phyloP scores from a whole-genome alignment of 2,113 vertebrate species.

The Sceloporus tristichus region DNA sequence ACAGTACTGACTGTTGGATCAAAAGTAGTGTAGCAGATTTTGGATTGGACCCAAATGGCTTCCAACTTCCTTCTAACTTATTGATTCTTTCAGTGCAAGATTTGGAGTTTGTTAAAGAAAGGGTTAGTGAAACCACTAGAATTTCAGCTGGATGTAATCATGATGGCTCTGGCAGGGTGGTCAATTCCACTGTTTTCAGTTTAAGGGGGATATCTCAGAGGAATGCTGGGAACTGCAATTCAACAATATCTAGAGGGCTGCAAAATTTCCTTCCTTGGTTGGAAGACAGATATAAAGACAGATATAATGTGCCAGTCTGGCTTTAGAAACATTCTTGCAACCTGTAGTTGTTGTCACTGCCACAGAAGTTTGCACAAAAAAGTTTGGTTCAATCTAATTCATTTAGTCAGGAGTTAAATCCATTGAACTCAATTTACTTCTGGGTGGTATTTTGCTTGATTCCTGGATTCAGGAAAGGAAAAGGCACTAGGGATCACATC shows the following conservation, averaged over 20 bases:
- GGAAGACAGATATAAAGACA: no score
- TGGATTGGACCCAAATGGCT: background rate
- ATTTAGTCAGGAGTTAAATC: no score
- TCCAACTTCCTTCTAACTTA: background rate
- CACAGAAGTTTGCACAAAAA: background rate
- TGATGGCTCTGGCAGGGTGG: background rate
- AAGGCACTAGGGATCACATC: no score
- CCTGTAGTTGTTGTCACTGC: background rate
- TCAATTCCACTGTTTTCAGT: background rate
- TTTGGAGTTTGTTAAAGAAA: background rate
- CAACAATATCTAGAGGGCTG: no score
- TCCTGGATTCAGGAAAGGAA: no score
- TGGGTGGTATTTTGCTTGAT: no score
- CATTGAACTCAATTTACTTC: no score
- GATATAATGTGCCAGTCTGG: background rate
- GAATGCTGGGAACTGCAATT: no score
- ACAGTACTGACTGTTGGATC: background rate
- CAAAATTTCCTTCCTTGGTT: no score
- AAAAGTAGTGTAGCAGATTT: background rate
- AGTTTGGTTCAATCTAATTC: no score
- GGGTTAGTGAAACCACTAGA: background rate
- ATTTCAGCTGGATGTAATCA: background rate
- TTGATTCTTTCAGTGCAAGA: background rate
- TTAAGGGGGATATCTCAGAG: no score
- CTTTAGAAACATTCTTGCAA: background rate